phyloP scores from a whole-genome alignment of 2,888 invertebrate species.

The Gymnoscelis rufifasciata region DNA sequence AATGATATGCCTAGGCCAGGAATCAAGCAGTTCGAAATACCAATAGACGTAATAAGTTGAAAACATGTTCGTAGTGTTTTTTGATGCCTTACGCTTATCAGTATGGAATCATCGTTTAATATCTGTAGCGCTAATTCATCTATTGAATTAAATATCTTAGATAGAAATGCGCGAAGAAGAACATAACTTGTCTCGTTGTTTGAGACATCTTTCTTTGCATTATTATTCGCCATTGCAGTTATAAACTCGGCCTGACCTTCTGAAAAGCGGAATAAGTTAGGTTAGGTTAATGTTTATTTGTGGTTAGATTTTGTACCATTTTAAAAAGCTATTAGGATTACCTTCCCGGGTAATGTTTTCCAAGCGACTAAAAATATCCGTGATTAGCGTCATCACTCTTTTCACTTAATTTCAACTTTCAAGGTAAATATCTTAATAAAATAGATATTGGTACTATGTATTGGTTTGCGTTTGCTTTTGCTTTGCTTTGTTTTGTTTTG shows the following conservation, averaged over 20 bases:
- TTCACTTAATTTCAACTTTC: no score
- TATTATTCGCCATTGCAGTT: slow-evolving; percentile 28
- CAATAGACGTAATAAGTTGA: slow-evolving; percentile 81
- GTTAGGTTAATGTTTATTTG: not conserved
- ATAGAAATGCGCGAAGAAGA: slow-evolving; percentile 59
- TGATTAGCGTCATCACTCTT: slow-evolving; percentile 11
- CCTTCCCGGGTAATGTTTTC: slow-evolving; percentile 46
- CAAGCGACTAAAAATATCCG: slow-evolving; percentile 39
- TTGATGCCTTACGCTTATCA: slow-evolving; percentile 83
- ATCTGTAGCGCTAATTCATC: slow-evolving; percentile 52
- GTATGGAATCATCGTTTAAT: slow-evolving; percentile 46
- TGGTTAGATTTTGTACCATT: no score
- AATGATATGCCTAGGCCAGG: slow-evolving; percentile 81
- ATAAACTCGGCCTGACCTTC: slow-evolving; percentile 49
- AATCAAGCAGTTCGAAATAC: slow-evolving; percentile 82
- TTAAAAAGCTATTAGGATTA: slow-evolving; percentile 24
- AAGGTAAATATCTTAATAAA: no score
- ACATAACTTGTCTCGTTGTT: slow-evolving; percentile 30
- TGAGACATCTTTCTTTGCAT: slow-evolving; percentile 19
- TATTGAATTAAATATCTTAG: slow-evolving; percentile 62
- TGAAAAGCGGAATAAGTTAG: slow-evolving; percentile 39
- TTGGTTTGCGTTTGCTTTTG: no score
- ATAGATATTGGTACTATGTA: no score
- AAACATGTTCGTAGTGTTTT: slow-evolving; percentile 80
- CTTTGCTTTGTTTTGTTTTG: no score